Conservation (phyloP, 2,113 vertebrate species). For the zebrafish (Danio rerio) region DNA sequence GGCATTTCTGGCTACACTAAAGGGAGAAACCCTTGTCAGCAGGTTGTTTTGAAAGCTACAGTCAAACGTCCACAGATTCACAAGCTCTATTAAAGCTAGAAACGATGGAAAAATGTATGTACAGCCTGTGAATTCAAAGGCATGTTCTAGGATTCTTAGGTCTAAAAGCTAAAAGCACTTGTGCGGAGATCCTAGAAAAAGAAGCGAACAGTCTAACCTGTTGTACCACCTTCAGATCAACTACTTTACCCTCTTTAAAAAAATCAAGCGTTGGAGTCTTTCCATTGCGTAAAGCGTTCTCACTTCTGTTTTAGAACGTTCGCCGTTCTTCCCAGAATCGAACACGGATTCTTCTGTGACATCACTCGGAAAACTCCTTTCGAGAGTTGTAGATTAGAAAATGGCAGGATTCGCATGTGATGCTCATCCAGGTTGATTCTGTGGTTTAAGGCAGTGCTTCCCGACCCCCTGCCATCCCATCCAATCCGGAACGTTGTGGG, state of each 20-base stretch:
- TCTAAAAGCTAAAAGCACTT: conserved; percentile 79
- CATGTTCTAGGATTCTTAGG: conserved; percentile 77
- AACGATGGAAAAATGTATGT: conserved; percentile 68
- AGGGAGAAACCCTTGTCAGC: conserved; percentile 72
- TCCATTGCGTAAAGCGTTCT: too few relatives aligned
- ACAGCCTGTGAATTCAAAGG: conserved; percentile 78
- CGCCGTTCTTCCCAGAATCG: too few relatives aligned
- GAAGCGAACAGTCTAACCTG: conserved; percentile 70
- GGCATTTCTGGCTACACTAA: conserved; percentile 92
- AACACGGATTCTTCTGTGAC: too few relatives aligned
- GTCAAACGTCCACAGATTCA: conserved; percentile 83
- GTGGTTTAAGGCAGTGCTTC: conserved; percentile 44
- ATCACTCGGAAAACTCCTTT: not conserved
- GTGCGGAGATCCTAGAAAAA: conserved; percentile 76
- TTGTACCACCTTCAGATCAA: conserved; percentile 40
- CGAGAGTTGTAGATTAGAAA: not conserved
- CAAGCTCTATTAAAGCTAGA: conserved; percentile 91
- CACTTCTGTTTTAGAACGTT: too few relatives aligned
- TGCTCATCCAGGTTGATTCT: conserved; percentile 17
- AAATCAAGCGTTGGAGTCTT: not conserved
- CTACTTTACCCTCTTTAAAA: not conserved
- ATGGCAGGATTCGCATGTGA: not conserved
- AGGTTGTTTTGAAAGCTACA: conserved; percentile 81
- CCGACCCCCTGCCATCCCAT: not conserved
- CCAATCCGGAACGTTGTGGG: not conserved